Conservation (phyloP, 1,140 invertebrate species). For the Vollenhovia emeryi region DNA sequence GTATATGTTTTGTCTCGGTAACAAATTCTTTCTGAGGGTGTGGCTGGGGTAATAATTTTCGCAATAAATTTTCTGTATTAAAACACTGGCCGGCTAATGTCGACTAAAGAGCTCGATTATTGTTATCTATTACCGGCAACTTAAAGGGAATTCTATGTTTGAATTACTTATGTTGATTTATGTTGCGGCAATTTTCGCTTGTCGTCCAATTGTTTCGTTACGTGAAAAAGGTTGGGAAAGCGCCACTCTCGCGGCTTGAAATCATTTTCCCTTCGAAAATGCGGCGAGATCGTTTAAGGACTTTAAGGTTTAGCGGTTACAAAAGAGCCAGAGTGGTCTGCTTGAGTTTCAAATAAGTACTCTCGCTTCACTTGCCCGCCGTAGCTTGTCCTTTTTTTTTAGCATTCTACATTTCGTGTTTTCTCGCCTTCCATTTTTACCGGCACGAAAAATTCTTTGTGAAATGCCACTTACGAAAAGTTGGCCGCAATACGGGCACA, state of each 20-base stretch:
- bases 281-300: conserved; percentile 43
- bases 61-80: no score
- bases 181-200: not conserved
- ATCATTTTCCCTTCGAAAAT: conserved; percentile 25
- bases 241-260: not conserved
- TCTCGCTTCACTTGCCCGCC: conserved; percentile 12
- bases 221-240: not conserved
- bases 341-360: conserved; percentile 57
- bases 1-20: no score
- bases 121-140: no score
- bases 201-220: not conserved
- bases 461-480: conserved; percentile 15
- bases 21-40: no score
- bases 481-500: not conserved
- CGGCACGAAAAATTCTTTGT: conserved; percentile 1
- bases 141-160: no score
- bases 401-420: conserved; percentile 19
- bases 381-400: conserved; percentile 14
- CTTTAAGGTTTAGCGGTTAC: conserved; percentile 46
- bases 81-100: no score
- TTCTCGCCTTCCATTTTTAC: not conserved
- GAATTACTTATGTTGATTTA: not conserved
- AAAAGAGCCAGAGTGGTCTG: conserved; percentile 38
- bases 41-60: no score
- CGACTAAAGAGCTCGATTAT: no score